phyloP scores from a whole-genome alignment of 2,797 vertebrate genomes.

The Acanthurus lineatus region DNA sequence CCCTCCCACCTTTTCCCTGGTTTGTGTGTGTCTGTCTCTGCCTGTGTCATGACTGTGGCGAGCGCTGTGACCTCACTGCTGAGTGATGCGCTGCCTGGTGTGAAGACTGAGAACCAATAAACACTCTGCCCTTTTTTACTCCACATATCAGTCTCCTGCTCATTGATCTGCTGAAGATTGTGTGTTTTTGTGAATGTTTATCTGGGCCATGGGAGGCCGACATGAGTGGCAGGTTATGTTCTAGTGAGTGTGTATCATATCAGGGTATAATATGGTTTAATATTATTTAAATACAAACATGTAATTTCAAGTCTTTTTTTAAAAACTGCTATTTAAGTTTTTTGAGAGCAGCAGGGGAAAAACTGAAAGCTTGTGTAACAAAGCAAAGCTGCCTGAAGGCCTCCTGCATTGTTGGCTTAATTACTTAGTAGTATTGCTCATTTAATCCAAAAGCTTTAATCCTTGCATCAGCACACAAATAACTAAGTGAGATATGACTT shows the following conservation, averaged over 20 bases:
- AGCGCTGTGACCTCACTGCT: constrained; percentile 91
- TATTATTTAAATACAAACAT: not conserved
- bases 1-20: constrained; percentile 39
- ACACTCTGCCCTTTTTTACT: constrained; percentile 84
- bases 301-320: not conserved
- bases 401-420: too few species aligned
- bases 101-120: constrained; percentile 85
- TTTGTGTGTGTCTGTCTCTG: constrained; percentile 45
- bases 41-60: constrained; percentile 62
- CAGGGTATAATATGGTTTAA: not conserved
- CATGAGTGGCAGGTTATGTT: not conserved
- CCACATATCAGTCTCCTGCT: constrained; percentile 56
- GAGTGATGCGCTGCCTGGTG: constrained; percentile 84
- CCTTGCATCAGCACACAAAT: not conserved
- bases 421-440: too few species aligned
- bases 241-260: not conserved
- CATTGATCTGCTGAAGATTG: constrained; percentile 47
- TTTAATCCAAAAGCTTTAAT: too few species aligned
- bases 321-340: constrained; percentile 5
- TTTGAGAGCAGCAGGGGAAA: not conserved
- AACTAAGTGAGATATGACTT: not conserved
- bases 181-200: constrained; percentile 68
- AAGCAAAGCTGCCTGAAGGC: not conserved
- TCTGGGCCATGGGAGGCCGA: not conserved
- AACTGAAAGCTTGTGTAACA: not conserved